Evolutionary conservation across 1,140 invertebrate species (phyloP).

Genomic region (Artemia franciscana): DNA sequence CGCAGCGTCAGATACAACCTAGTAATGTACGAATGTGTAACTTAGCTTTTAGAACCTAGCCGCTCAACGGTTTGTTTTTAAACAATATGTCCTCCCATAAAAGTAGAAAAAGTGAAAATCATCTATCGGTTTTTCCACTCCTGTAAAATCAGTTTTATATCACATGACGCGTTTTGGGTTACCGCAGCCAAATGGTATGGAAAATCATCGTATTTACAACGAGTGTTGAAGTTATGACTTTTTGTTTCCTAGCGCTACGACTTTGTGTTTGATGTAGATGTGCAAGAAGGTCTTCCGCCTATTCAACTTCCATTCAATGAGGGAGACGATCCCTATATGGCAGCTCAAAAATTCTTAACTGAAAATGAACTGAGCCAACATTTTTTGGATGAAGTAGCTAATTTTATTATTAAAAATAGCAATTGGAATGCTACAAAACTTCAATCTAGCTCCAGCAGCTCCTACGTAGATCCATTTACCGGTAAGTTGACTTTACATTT

Average conservation of each 20-base stretch:
- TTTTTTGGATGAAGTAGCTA: constrained; percentile 83
- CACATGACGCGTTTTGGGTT: too few relatives aligned
- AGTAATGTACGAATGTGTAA: too few relatives aligned
- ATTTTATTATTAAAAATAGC: constrained; percentile 72
- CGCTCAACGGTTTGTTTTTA: too few relatives aligned
- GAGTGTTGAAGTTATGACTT: too few relatives aligned
- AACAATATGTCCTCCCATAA: too few relatives aligned
- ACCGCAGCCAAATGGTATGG: too few relatives aligned
- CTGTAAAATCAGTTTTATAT: background rate
- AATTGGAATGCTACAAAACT: constrained; percentile 13
- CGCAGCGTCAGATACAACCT: too few relatives aligned
- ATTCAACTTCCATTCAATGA: constrained; percentile 79
- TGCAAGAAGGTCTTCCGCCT: constrained; percentile 63
- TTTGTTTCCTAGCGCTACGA: constrained; percentile 50
- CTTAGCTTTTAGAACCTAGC: too few relatives aligned
- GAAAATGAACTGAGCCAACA: constrained; percentile 54
- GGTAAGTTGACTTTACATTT: too few relatives aligned
- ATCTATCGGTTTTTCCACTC: too few relatives aligned
- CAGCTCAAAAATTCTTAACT: constrained; percentile 37
- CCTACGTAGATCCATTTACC: constrained; percentile 45
- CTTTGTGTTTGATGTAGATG: constrained; percentile 80
- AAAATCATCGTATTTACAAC: too few relatives aligned
- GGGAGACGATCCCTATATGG: constrained; percentile 34
- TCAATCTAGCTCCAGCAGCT: constrained; percentile 6
- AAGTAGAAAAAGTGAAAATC: too few relatives aligned